These are phyloP conservation scores for Helleia helle DNA, from an alignment of 2,888 invertebrate genomes.

Conservation along the genomic window DNA sequence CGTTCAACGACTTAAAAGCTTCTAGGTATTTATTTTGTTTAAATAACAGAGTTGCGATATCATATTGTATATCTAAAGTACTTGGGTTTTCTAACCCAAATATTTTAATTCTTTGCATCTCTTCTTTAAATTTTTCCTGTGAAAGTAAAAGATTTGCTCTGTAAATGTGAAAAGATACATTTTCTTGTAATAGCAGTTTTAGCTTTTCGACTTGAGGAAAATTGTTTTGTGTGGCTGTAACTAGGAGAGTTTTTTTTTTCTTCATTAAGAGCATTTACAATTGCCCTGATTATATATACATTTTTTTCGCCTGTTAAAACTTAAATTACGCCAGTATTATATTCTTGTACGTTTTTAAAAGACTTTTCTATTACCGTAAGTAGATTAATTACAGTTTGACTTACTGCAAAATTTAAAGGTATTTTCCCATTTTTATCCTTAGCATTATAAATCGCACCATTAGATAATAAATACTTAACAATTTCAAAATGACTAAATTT, in stretches of 20 bases:
- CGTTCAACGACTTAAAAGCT: background rate
- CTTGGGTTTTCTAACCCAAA: background rate
- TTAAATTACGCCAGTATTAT: background rate
- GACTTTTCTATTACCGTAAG: background rate
- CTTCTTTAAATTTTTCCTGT: slow-evolving; percentile 2
- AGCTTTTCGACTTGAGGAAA: background rate
- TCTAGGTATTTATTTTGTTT: slow-evolving; percentile 1
- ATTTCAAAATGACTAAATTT: slow-evolving; percentile 1
- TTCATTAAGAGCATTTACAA: background rate
- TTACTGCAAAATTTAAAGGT: background rate
- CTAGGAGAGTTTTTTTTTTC: background rate
- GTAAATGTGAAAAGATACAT: background rate
- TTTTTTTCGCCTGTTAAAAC: background rate
- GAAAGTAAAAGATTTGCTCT: background rate
- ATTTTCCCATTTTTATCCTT: background rate
- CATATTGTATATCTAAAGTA: background rate
- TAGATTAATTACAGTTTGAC: background rate
- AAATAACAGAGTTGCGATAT: background rate
- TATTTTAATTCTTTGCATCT: background rate
- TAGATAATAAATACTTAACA: background rate
- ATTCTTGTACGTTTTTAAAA: background rate
- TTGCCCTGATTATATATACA: background rate
- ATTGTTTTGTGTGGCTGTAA: background rate
- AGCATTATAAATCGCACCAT: slow-evolving; percentile 1
- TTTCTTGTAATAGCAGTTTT: background rate